phyloP scores from a whole-genome alignment of 2,888 invertebrate species.

The Sclerodermus sp. region DNA sequence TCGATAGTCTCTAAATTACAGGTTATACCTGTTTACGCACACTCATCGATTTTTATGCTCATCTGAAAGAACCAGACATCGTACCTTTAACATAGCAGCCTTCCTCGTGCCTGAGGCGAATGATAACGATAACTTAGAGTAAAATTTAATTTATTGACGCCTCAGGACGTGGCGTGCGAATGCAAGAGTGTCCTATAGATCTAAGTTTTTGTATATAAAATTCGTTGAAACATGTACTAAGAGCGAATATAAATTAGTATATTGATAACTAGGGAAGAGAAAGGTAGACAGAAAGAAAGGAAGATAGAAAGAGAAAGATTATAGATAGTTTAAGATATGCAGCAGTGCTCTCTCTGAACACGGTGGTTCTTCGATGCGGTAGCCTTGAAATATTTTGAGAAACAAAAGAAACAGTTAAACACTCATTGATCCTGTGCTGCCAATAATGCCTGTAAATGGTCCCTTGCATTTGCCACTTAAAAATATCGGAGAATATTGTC shows the following conservation, averaged over 20 bases:
- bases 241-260: conserved; percentile 21
- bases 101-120: conserved; percentile 41
- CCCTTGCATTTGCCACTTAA: conserved; percentile 41
- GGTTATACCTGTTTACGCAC: conserved; percentile 9
- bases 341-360: conserved; percentile 43
- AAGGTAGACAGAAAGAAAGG: conserved; percentile 13
- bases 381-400: conserved; percentile 25
- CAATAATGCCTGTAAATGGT: conserved; percentile 55
- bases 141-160: conserved; percentile 52
- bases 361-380: conserved; percentile 21
- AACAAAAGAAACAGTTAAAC: conserved; percentile 14
- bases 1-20: background rate
- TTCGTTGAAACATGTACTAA: conserved; percentile 29
- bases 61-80: conserved; percentile 20
- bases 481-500: conserved; percentile 14
- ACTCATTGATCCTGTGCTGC: conserved; percentile 52
- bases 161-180: conserved; percentile 39
- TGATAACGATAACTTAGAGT: conserved; percentile 36
- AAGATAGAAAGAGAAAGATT: conserved; percentile 14
- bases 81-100: conserved; percentile 15
- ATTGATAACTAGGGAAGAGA: conserved; percentile 30
- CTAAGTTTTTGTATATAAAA: conserved; percentile 47
- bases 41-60: conserved; percentile 12
- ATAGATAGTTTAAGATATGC: conserved; percentile 23
- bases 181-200: conserved; percentile 41